Conservation (phyloP, 2,797 vertebrate species). For the Arctocebus calabarensis region DNA sequence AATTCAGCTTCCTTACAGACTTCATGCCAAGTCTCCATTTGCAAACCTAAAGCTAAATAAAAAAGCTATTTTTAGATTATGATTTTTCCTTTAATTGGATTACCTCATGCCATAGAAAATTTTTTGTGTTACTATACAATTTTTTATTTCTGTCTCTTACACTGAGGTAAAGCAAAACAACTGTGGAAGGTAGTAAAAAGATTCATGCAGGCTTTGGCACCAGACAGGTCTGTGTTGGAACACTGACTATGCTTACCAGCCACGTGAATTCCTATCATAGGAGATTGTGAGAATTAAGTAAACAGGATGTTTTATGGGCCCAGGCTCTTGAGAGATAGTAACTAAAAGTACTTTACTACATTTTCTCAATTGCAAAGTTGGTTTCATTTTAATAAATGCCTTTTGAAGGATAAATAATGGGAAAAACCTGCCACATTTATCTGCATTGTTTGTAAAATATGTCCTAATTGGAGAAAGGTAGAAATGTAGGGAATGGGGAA, state of each 20-base stretch:
- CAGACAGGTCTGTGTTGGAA: not conserved
- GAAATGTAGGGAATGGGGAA: not conserved
- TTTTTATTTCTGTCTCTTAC: not conserved
- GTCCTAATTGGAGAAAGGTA: not conserved
- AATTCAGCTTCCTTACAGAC: not conserved
- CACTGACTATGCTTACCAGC: too few relatives aligned
- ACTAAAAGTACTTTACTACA: not conserved
- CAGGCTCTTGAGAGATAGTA: not conserved
- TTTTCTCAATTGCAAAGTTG: not conserved
- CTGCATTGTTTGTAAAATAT: not conserved
- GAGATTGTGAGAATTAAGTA: not conserved
- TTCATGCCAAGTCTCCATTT: not conserved
- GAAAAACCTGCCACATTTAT: not conserved
- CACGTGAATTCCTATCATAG: not conserved
- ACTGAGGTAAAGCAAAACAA: not conserved
- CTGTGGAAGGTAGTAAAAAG: not conserved
- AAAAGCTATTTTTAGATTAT: not conserved
- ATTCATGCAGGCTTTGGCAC: rapidly evolving
- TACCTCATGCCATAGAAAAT: not conserved
- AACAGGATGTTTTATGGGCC: not conserved
- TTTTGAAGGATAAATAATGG: not conserved
- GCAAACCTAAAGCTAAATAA: slow-evolving; percentile 1
- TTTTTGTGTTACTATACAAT: not conserved
- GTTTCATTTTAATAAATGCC: slow-evolving; percentile 25
- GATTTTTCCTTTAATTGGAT: not conserved